Conservation (phyloP, 2,797 vertebrate species). For the Periophthalmus magnuspinnatus region DNA sequence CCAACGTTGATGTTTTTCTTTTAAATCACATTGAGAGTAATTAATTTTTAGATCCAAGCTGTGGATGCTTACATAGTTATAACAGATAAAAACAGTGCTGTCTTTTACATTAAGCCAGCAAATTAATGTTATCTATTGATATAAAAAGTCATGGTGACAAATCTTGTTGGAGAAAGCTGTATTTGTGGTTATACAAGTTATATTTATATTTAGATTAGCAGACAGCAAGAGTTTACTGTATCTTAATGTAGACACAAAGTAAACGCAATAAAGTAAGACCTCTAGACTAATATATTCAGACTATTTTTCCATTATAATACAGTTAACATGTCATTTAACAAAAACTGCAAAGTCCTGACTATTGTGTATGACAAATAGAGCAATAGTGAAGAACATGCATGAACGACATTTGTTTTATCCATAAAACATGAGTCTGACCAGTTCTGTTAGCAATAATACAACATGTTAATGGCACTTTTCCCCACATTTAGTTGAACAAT, state of each 20-base stretch:
- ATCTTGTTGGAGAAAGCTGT: background rate
- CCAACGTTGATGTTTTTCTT: too few relatives aligned
- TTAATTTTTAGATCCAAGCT: too few relatives aligned
- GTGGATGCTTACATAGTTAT: too few relatives aligned
- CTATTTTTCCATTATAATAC: background rate
- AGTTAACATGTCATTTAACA: background rate
- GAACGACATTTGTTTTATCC: background rate
- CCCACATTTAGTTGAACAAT: conserved; percentile 20
- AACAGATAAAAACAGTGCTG: too few relatives aligned
- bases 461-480: background rate
- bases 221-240: background rate
- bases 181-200: background rate
- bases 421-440: conserved; percentile 4
- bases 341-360: background rate
- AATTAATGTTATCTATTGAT: too few relatives aligned
- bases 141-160: too few relatives aligned
- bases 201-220: background rate
- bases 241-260: background rate
- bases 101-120: too few relatives aligned
- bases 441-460: background rate
- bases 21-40: too few relatives aligned
- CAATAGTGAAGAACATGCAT: background rate
- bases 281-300: background rate
- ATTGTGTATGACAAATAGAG: background rate
- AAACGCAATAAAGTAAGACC: background rate